phyloP scores from a whole-genome alignment of 2,797 vertebrate species.

The Thaleichthys pacificus region DNA sequence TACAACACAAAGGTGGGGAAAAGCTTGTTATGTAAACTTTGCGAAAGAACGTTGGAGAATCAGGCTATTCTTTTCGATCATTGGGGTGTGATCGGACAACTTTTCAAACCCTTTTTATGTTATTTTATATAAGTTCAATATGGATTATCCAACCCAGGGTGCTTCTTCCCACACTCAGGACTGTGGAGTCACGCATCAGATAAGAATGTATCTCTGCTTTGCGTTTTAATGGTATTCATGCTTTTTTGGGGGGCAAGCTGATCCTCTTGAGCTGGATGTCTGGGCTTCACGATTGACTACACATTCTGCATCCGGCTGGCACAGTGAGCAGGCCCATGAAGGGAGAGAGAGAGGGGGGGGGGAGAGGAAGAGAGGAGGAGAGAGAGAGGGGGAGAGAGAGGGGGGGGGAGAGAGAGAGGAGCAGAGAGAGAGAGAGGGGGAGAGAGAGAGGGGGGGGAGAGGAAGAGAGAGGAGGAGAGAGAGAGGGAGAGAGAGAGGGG shows the following conservation, averaged over 20 bases:
- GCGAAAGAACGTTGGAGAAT: slow-evolving; percentile 8
- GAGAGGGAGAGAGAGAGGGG: neutral
- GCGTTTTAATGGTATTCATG: slow-evolving; percentile 25
- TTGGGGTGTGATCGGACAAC: slow-evolving; percentile 3
- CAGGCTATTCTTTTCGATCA: slow-evolving; percentile 14
- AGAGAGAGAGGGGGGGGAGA: too few species aligned
- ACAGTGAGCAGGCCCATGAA: slow-evolving; percentile 50
- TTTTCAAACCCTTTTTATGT: slow-evolving; percentile 14
- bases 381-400: too few species aligned
- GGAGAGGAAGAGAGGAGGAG: neutral
- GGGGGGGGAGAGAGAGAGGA: neutral
- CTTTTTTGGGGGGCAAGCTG: slow-evolving; percentile 41
- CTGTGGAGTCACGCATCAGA: slow-evolving; percentile 19
- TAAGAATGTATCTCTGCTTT: slow-evolving; percentile 45
- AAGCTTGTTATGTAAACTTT: neutral
- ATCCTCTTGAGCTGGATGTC: slow-evolving; percentile 33
- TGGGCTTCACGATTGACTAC: slow-evolving; percentile 52
- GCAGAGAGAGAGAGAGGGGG: neutral
- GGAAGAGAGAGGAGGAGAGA: neutral
- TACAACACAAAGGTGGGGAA: neutral
- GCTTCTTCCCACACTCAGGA: slow-evolving; percentile 15
- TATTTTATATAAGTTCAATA: neutral
- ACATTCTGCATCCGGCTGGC: slow-evolving; percentile 52
- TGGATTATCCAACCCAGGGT: slow-evolving; percentile 22
- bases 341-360: neutral